These are phyloP conservation scores for Norana najaformis DNA, from an alignment of 2,888 invertebrate genomes.

Conservation along the genomic window DNA sequence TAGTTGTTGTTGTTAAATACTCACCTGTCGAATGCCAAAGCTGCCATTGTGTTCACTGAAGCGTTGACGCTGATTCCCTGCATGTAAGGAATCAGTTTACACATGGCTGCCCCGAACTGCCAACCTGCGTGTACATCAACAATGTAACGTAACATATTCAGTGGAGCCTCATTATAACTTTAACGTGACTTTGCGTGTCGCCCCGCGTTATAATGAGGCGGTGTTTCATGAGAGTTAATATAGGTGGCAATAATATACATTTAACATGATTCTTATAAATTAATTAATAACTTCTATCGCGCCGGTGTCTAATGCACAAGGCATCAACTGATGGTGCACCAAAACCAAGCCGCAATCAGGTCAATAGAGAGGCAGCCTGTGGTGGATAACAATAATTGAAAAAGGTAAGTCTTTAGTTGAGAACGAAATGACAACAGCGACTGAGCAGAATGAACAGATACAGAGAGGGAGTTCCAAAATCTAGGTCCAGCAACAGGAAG, in stretches of 20 bases:
- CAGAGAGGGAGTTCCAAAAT: no score
- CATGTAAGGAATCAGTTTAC: constrained; percentile 68
- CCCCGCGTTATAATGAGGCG: not conserved
- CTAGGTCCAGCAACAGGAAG: no score
- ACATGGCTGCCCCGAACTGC: constrained; percentile 67
- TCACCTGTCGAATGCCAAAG: constrained; percentile 68
- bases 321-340: no score
- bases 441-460: no score
- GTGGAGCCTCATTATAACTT: not conserved
- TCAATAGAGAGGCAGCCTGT: no score
- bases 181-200: not conserved
- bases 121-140: constrained; percentile 62
- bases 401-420: no score
- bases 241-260: not conserved
- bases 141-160: not conserved
- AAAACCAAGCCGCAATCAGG: no score
- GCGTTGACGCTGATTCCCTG: constrained; percentile 69
- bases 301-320: no score
- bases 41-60: constrained; percentile 68
- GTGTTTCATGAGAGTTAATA: not conserved
- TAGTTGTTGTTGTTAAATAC: not conserved
- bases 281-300: no score
- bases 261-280: no score
- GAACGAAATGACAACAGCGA: no score
- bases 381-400: no score